Evolutionary conservation across 2,888 invertebrate genomes (phyloP).

Genomic region (Leptogaster cylindrica): DNA sequence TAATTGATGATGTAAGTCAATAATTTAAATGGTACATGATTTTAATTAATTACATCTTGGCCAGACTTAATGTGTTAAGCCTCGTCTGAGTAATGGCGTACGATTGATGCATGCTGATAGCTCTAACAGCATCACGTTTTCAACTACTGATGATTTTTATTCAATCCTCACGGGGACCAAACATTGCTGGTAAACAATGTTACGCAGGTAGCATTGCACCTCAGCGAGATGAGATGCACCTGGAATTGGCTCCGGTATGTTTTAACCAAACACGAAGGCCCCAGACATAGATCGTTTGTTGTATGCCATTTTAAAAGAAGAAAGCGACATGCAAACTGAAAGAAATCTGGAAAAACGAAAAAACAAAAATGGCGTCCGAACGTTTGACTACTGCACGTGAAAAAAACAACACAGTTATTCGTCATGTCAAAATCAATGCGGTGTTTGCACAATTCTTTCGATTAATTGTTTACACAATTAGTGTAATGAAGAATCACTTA

Average conservation of each 20-base stretch:
- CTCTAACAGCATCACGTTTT: constrained; percentile 40
- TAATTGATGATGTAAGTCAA: constrained; percentile 42
- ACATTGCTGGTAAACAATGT: background rate
- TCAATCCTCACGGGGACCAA: background rate
- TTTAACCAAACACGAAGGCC: constrained; percentile 11
- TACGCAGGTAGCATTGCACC: background rate
- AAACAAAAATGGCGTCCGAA: too few relatives aligned
- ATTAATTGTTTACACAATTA: constrained; percentile 36
- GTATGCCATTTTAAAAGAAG: background rate
- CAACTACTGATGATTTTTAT: constrained; percentile 41
- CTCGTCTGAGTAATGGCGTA: constrained; percentile 42
- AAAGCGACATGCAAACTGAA: constrained; percentile 34
- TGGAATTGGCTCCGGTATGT: constrained; percentile 23
- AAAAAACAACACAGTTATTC: too few relatives aligned
- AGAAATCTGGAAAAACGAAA: constrained; percentile 6
- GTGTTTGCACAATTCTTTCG: constrained; percentile 36
- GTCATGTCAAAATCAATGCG: constrained; percentile 19
- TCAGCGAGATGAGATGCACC: constrained; percentile 1
- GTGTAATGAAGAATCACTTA: constrained; percentile 24
- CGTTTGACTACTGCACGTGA: too few relatives aligned
- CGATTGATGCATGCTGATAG: constrained; percentile 43
- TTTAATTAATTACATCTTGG: constrained; percentile 41
- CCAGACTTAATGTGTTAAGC: constrained; percentile 38
- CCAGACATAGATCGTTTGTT: background rate
- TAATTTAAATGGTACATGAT: constrained; percentile 42